Conservation (phyloP, 2,113 vertebrate genomes). For the Ceyx cyanopectus region DNA sequence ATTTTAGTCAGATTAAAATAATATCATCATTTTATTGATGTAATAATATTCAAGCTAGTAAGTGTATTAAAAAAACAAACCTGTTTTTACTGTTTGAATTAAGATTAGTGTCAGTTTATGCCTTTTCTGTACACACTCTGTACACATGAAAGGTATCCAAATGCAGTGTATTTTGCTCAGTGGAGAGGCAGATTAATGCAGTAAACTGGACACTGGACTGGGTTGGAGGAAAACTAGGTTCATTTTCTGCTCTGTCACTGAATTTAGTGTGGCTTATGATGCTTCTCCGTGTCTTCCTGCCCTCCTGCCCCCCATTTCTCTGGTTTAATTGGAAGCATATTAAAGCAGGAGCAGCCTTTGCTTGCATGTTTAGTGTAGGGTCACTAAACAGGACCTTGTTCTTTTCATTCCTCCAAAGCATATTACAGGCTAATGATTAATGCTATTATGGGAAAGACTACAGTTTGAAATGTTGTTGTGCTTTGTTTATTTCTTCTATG, state of each 20-base stretch:
- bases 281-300: not conserved
- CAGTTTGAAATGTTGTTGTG: not conserved
- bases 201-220: not conserved
- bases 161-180: not conserved
- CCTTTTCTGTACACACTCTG: not conserved
- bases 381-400: not conserved
- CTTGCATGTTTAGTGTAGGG: not conserved
- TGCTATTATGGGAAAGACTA: not conserved
- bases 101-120: not conserved
- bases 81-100: not conserved
- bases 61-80: not conserved
- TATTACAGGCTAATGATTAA: not conserved
- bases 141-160: not conserved
- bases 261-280: not conserved
- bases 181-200: not conserved
- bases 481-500: not conserved
- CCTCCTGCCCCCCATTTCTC: not conserved
- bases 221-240: not conserved
- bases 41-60: not conserved
- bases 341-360: not conserved
- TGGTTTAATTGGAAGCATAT: not conserved
- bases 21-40: not conserved
- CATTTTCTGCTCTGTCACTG: not conserved
- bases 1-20: conserved; percentile 7
- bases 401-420: not conserved